Conservation (phyloP, 2,797 vertebrate species). For the Danio albolineatus region DNA sequence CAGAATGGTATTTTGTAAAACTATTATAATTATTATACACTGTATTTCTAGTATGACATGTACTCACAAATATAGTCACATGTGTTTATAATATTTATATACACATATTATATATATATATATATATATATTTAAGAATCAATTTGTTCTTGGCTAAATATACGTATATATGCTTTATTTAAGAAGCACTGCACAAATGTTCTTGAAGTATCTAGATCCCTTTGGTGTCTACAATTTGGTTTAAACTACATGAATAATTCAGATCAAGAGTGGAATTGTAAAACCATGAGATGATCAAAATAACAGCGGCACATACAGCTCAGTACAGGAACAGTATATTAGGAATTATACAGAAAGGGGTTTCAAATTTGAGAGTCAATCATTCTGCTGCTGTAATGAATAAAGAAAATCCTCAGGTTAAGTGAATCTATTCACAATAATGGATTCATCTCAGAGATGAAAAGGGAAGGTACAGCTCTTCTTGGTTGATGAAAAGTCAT, state of each 20-base stretch:
- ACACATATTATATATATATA: too few relatives aligned
- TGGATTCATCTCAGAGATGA: not conserved
- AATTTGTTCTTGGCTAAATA: too few relatives aligned
- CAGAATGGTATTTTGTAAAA: too few relatives aligned
- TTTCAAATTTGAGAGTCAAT: not conserved
- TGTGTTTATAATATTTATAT: too few relatives aligned
- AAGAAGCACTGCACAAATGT: too few relatives aligned
- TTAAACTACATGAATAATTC: not conserved
- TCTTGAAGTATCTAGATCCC: too few relatives aligned
- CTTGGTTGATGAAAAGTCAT: slow-evolving; percentile 6
- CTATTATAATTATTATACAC: too few relatives aligned
- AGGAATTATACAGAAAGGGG: not conserved
- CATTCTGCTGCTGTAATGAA: not conserved
- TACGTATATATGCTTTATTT: too few relatives aligned
- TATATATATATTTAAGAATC: too few relatives aligned
- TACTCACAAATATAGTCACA: too few relatives aligned
- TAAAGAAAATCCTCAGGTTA: not conserved
- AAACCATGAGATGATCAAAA: slow-evolving; percentile 11
- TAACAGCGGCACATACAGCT: not conserved
- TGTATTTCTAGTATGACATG: too few relatives aligned
- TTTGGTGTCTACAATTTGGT: too few relatives aligned
- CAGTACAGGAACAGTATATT: not conserved
- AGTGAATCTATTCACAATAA: not conserved
- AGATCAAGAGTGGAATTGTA: not conserved
- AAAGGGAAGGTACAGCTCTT: not conserved